phyloP scores from a whole-genome alignment of 2,888 invertebrate species.

The Macrosiphum euphorbiae region DNA sequence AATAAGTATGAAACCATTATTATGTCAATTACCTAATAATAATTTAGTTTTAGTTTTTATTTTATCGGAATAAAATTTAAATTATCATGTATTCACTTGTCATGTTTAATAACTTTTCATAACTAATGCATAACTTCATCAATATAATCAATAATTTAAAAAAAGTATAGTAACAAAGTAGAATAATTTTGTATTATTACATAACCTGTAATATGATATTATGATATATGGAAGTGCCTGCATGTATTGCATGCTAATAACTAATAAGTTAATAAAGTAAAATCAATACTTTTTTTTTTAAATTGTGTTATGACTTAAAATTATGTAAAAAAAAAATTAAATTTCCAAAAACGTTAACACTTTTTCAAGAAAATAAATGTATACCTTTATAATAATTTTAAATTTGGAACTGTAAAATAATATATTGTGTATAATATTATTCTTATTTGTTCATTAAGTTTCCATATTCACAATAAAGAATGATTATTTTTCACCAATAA shows the following conservation, averaged over 20 bases:
- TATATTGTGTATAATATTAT: not conserved
- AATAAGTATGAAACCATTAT: not conserved
- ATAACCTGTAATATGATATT: not conserved
- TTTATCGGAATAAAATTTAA: not conserved
- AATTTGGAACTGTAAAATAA: not conserved
- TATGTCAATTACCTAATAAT: not conserved
- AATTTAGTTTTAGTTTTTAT: not conserved
- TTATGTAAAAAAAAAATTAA: not conserved
- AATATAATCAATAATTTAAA: not conserved
- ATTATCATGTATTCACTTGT: not conserved
- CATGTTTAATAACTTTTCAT: not conserved
- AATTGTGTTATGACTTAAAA: not conserved
- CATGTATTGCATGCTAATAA: too few species aligned
- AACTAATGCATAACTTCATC: not conserved
- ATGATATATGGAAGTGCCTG: too few species aligned
- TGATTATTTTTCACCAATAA: not conserved
- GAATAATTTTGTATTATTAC: not conserved
- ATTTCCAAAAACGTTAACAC: not conserved
- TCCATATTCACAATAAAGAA: not conserved
- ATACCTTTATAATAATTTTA: not conserved
- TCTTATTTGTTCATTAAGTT: not conserved
- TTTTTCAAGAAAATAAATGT: not conserved
- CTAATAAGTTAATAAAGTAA: too few species aligned
- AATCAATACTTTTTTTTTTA: not conserved
- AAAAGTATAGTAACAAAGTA: too few species aligned